Base-by-base conservation (phyloP, 2,797 vertebrate genomes). In the Sylvilagus floridanus region DNA sequence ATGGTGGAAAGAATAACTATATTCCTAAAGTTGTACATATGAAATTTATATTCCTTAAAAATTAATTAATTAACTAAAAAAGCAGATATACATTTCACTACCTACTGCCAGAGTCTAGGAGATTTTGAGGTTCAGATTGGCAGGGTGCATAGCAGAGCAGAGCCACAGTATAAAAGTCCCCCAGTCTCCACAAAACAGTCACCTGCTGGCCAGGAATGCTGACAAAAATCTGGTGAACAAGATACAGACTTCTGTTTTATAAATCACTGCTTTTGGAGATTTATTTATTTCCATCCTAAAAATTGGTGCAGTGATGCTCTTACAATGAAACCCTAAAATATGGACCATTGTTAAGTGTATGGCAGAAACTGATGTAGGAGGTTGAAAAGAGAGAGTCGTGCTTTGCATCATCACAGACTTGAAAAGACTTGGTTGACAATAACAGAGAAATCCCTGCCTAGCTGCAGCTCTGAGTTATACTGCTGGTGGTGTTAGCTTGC, bases 201-300 rank as follows among this genome's bases (percentile, higher is more conserved):
- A 21, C 35, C 7, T 54, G 32, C 42, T 42, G 52, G 62, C n/a
- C 13, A 22, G n/a, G 54, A 75, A 85, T 5, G 32, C n/a, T 37
- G 7, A 16, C 24, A 30, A 2, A 72, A 22, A 28, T n/a, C 50
- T 63, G 62, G 32, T 21, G 9, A 84, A 57, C 35, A 73, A 91
- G 32, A 26, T 65, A 75, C 22, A 37, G 7, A 72, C 21, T 81
- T 85, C 28, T 54, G 24, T 28, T 22, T 63, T 85, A 32, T 57
- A 83, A 57, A 50, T 54, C 24, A 57, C 32, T 79, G 22, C 47
- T 47, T 88, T 78, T 14, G 37, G 62, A 19, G 13, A 28, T 42
- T 62, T 37, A 42, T 60, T 42, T 71, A 81, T 86, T 90, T 90
- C 86, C 60, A 90, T 52, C 63, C 47, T 72, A 76, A 60, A 95